Percentiles rank a stretch among this genome's conserved stretches.
phyloP scores from a whole-genome alignment of 2,113 vertebrate species.

The Morone chrysops region DNA sequence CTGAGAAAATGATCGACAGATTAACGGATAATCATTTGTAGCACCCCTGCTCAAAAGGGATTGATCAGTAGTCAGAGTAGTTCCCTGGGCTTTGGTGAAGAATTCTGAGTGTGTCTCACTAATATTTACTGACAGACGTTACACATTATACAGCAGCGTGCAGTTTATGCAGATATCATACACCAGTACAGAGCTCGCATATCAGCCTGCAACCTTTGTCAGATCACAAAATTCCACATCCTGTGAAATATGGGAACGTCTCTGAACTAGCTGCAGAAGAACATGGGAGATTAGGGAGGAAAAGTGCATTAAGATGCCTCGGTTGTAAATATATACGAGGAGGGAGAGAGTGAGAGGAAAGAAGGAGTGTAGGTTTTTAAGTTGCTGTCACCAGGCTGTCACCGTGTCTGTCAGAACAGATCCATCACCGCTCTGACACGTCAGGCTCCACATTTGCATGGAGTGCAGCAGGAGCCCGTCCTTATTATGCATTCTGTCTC shows the following conservation, averaged over 20 bases:
- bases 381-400: slow-evolving; percentile 83
- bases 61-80: slow-evolving; percentile 8
- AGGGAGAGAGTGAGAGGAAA: slow-evolving; percentile 47
- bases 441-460: slow-evolving; percentile 82
- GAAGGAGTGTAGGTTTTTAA: slow-evolving; percentile 76
- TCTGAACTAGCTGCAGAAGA: slow-evolving; percentile 63
- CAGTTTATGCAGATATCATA: slow-evolving; percentile 51
- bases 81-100: background rate
- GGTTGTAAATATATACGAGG: slow-evolving; percentile 74
- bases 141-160: slow-evolving; percentile 29
- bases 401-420: slow-evolving; percentile 84
- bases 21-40: too few relatives aligned
- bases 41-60: background rate
- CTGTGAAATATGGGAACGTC: slow-evolving; percentile 67
- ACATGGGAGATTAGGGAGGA: slow-evolving; percentile 62
- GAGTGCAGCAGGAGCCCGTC: slow-evolving; percentile 71
- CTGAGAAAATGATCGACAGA: too few relatives aligned
- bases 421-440: slow-evolving; percentile 82
- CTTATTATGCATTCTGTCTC: slow-evolving; percentile 80
- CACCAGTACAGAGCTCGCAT: slow-evolving; percentile 17
- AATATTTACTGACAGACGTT: slow-evolving; percentile 29
- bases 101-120: slow-evolving; percentile 14
- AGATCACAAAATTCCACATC: slow-evolving; percentile 62
- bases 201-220: slow-evolving; percentile 64
- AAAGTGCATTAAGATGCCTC: slow-evolving; percentile 70